phyloP scores from a whole-genome alignment of 2,888 invertebrate genomes.

The Orchesellides sinensis region DNA sequence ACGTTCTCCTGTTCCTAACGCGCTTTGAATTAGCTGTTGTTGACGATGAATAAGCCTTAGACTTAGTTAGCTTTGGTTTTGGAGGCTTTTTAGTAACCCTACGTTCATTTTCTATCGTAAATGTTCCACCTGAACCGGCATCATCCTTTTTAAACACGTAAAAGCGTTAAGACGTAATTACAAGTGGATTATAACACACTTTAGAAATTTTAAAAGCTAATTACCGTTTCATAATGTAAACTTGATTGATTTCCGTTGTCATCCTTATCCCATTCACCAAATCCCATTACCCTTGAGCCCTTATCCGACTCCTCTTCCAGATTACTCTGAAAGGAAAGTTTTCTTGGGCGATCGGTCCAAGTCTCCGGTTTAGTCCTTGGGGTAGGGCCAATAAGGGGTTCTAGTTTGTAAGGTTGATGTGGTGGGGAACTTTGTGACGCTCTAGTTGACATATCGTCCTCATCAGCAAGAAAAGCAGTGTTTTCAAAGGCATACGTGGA shows the following conservation, averaged over 20 bases:
- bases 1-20: background rate
- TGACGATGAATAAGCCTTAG: too few relatives aligned
- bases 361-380: too few relatives aligned
- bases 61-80: slow-evolving; percentile 7
- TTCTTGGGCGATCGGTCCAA: background rate
- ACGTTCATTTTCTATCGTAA: slow-evolving; percentile 31
- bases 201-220: background rate
- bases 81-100: slow-evolving; percentile 25
- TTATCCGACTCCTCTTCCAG: background rate
- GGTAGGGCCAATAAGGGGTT: too few relatives aligned
- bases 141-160: background rate
- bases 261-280: background rate
- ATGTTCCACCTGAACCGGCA: background rate
- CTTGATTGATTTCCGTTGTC: background rate
- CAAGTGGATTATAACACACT: background rate
- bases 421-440: background rate
- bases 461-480: slow-evolving; percentile 11
- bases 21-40: background rate
- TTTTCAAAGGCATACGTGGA: slow-evolving; percentile 21
- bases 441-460: too few relatives aligned
- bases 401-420: background rate
- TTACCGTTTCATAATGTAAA: too few relatives aligned
- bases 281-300: background rate
- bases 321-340: background rate
- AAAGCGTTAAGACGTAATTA: background rate